Conservation (phyloP, 2,113 vertebrate species). For the Mesoclemmys tuberculata region DNA sequence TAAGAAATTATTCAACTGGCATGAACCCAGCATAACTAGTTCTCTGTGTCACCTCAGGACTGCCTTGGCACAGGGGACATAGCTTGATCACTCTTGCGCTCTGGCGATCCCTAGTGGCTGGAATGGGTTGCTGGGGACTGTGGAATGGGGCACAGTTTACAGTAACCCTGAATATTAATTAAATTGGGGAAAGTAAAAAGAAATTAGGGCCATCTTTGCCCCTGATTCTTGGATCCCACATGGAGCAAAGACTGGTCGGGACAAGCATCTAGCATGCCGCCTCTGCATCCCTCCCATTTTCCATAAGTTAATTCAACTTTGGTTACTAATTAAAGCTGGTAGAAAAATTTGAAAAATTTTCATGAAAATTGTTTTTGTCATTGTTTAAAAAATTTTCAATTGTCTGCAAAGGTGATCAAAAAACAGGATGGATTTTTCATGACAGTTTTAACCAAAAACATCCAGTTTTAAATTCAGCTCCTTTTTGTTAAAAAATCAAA, state of each 20-base stretch:
- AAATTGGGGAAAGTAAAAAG: not conserved
- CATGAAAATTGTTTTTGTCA: not conserved
- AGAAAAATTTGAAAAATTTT: not conserved
- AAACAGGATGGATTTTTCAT: not conserved
- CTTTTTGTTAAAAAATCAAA: not conserved
- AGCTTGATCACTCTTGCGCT: not conserved
- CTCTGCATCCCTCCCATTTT: not conserved
- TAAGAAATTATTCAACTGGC: too few relatives aligned
- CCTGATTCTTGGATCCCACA: not conserved
- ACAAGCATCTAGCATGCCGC: not conserved
- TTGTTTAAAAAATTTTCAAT: not conserved
- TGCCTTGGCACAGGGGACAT: not conserved
- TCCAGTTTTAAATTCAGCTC: not conserved
- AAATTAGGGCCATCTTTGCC: not conserved
- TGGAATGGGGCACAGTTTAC: not conserved
- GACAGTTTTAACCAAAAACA: not conserved
- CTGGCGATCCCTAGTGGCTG: not conserved
- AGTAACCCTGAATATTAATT: not conserved
- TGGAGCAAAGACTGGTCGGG: not conserved
- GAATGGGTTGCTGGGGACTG: not conserved
- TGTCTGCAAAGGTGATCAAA: not conserved
- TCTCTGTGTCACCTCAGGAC: not conserved
- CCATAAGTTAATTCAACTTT: not conserved
- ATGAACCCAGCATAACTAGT: too few relatives aligned
- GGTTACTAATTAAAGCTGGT: not conserved